Base-by-base conservation (phyloP, 2,888 invertebrate species). In the Rosalia funebris region DNA sequence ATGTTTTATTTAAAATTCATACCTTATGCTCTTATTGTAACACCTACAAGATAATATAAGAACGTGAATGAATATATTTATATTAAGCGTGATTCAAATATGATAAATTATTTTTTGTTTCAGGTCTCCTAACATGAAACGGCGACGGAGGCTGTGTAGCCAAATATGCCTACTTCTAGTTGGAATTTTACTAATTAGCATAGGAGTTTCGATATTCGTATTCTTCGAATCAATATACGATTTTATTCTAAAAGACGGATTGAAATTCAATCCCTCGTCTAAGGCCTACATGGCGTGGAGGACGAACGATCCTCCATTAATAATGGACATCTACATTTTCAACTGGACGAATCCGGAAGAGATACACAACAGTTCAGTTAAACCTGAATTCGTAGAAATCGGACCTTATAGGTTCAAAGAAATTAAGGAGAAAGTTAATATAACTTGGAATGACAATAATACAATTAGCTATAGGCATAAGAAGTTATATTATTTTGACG, bases 361-460 rank as follows among this genome's bases (percentile, higher is more conserved):
- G 46, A 84, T 87, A 3, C 83, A 83, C 0, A 83, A 85, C 16
- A 17, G 55, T 15, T 83, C 82, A 10, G 79, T 79, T 0, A 88
- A 88, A 66, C 88, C 88, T 4, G 83, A 82, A 42, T 79, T 89
- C 19, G 78, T 84, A 52, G 82, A 86, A 74, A 70, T 85, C 57
- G 90, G 90, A 17, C 90, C 90, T 0, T 90, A 89, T 77, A 83
- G 87, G 4, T 90, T 84, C 75, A 86, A 85, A 0, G 91, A 92
- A 77, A 80, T 84, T 16, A 86, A 88, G 1, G 85, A 88, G 52
- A 92, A 92, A 77, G 87, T 89, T 5, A 87, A 93, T 76, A 83
- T 95, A 1, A 83, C 83, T 0, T 92, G 90, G 85, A 86, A 91
- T 84, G 86, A 92, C 72, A 92, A 92, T 75, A 83, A 84, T 34